Evolutionary conservation across 2,797 vertebrate genomes (phyloP), one percentile per base, ranked within the genome.

Genomic region (Sebastes matsubarae): DNA sequence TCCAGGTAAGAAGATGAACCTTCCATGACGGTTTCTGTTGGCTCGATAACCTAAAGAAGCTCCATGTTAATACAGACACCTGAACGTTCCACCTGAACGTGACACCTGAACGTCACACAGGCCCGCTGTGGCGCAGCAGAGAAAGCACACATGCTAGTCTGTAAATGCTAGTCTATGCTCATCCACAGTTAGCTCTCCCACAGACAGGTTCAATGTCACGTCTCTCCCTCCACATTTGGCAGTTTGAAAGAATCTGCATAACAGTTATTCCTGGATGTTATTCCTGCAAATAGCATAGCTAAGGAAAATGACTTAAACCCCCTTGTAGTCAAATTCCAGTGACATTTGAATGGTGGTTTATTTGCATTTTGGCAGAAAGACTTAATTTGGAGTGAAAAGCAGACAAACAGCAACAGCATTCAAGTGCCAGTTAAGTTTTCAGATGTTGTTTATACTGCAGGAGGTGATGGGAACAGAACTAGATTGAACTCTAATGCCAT

Each of bases 321-420:
- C 68, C 82, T 82, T 69, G 76, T 82, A 88, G 89, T 87, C 59
- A 82, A 79, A 90, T 86, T 72, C 76, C 58, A 72, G 77, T 87
- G 82, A 92, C 87, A 78, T 91, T 38, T 93, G 83, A 92, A 92
- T 87, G 82, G 83, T 75, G 87, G 54, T 66, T 29, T 77, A 90
- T 91, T 92, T 93, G 87, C 87, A 91, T 92, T 79, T 90, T 92
- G 89, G 85, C 90, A 90, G 69, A 68, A 50, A 83, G 25, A 68
- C 72, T 80, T 77, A 58, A 71, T 76, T 89, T 86, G 55, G 29
- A 54, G 59, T 84, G 86, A 90, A 87, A 87, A 80, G 80, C 84
- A 87, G 72, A 78, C 72, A 69, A 38, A 50, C 65, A 36, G 65
- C 72, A 74, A 79, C 75, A 79, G 32, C 80, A 87, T 92, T 89